These are phyloP conservation scores for Scalopus aquaticus DNA, from an alignment of 2,113 vertebrate species.

Conservation along the genomic window DNA sequence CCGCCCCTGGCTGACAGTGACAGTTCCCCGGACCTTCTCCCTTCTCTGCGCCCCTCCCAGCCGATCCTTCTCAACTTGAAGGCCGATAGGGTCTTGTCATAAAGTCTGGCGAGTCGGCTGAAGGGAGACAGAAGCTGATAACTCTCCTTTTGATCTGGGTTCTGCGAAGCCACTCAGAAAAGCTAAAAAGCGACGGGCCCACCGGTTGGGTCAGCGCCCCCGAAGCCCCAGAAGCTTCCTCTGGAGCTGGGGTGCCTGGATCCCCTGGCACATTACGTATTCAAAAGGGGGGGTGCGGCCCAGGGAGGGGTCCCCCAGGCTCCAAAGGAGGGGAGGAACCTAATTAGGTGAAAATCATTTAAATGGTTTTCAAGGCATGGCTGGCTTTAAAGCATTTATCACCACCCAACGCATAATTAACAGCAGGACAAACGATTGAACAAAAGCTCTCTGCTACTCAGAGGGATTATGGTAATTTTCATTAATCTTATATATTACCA, in stretches of 20 bases:
- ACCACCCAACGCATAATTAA: constrained; percentile 74
- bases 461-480: constrained; percentile 76
- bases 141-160: constrained; percentile 86
- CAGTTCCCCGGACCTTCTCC: constrained; percentile 35
- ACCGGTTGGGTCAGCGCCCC: not conserved
- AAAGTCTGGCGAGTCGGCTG: constrained; percentile 81
- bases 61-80: constrained; percentile 73
- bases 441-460: constrained; percentile 68
- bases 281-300: constrained; percentile 64
- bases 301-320: constrained; percentile 74
- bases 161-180: constrained; percentile 76
- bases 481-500: constrained; percentile 75
- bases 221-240: constrained; percentile 54
- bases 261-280: constrained; percentile 67
- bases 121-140: constrained; percentile 87
- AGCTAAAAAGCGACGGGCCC: constrained; percentile 69
- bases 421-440: constrained; percentile 73
- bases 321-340: constrained; percentile 79
- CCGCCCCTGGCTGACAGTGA: constrained; percentile 68
- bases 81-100: constrained; percentile 80
- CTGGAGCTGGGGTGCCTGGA: constrained; percentile 44
- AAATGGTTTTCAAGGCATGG: constrained; percentile 77
- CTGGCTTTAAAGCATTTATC: constrained; percentile 82
- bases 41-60: constrained; percentile 23
- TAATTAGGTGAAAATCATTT: constrained; percentile 84